Base-by-base conservation (phyloP, 2,888 invertebrate species). In the Drosophila nr. fundita region DNA sequence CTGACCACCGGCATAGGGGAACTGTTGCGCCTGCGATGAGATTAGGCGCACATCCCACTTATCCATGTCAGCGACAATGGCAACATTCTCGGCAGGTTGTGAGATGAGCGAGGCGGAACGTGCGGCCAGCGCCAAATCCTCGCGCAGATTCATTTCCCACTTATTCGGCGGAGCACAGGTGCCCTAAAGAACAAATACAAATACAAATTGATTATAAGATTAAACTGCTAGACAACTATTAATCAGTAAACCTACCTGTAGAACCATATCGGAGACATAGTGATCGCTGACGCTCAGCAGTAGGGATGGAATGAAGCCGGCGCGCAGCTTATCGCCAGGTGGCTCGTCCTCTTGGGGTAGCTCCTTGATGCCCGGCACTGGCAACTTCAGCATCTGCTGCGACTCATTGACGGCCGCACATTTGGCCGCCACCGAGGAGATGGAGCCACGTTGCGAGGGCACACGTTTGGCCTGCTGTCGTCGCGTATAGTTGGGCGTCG, bases 31-130 rank as follows among this genome's bases (percentile, higher is more conserved):
- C 80, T 94, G 93, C 1, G 93, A 92, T 38, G 93, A 93, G n/a
- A 93, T 82, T 15, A 95, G 84, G 66, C 94, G 94, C 5, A 95
- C 95, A 82, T 95, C 94, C 97, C 98, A 98, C 59, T 95, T 96
- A 87, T 96, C 96, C 76, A 95, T 94, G 90, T 97, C 96, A 0
- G 97, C 98, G 38, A 98, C 94, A 74, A 98, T 96, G 76, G 97
- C 97, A 49, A 97, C 94, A 58, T 97, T 95, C 92, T 97, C 97
- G 59, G 95, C 94, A 0, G 96, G 95, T 42, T 96, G 94, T 84
- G 96, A 95, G 89, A 97, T 97, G 42, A 95, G 91, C 27, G 94
- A 94, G 40, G 93, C 92, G 59, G 94, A 94, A 78, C 94, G 94
- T 38, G 94, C 93, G 32, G 94, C 93, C 73, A 94, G 86, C 55